Base-by-base conservation (phyloP, 2,113 vertebrate genomes). In the Gambusia holbrooki region DNA sequence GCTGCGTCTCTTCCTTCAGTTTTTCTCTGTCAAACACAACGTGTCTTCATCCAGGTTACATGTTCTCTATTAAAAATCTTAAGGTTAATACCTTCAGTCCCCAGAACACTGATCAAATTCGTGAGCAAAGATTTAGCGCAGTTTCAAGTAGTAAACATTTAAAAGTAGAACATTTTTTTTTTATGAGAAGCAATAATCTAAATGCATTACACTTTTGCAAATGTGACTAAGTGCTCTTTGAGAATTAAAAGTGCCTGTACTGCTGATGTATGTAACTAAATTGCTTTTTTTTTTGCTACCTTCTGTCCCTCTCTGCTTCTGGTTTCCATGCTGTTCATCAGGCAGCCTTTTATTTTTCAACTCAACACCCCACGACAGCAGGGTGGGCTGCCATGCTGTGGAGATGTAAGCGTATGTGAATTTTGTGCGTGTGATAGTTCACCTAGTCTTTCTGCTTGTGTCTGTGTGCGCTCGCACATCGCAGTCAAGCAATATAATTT, bases 351-450 rank as follows among this genome's bases (percentile, higher is more conserved):
- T 27, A 27, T 35, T 37, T 37, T 37, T 0, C 35, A 11, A 76
- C 81, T 51, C 81, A 79, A 68, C 80, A 84, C 75, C 77, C 32
- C 64, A n/a, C 73, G 87, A 80, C 84, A 87, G 80, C 73, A 54
- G 87, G 84, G 79, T 73, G 81, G 77, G 75, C 63, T 40, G 84
- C 80, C 86, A 84, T 48, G 87, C 87, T 65, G 80, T 54, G 87
- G n/a, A n/a, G 35, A 25, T 54, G 13, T 27, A 27, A 32, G 64
- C 6, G 66, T n/a, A 61, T 40, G 17, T 40, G 75, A 45, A 67
- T 15, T 11, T 1, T 28, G 71, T 5, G 62, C 4, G 22, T 70
- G 71, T n/a, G n/a, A 37, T 1, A 2, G 19, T 67, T 33, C 71
- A 32, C 67, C 65, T 33, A 4, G 25, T 66, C 27, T 42, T 62